These are phyloP conservation scores for Nettapus auritus DNA, from an alignment of 2,113 vertebrate genomes.

Conservation along the genomic window DNA sequence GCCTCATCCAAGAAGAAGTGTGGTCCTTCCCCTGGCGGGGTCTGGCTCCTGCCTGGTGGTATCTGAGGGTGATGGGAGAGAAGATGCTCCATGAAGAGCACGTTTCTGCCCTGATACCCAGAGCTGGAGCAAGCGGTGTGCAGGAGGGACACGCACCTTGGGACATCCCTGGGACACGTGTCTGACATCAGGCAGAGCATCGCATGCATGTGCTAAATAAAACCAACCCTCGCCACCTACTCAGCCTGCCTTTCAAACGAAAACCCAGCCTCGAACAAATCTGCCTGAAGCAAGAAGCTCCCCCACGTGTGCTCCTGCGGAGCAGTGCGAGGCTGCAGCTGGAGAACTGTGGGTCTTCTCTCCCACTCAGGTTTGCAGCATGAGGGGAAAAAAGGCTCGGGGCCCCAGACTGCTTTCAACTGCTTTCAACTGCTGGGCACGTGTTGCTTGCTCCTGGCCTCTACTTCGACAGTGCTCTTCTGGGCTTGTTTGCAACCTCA, in stretches of 20 bases:
- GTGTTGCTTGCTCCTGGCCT: neutral
- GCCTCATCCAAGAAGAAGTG: neutral
- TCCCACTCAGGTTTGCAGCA: neutral
- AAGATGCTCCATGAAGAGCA: neutral
- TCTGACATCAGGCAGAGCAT: neutral
- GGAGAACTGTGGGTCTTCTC: too few relatives aligned
- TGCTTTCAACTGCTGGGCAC: neutral
- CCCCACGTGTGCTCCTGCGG: neutral
- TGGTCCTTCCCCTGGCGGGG: neutral
- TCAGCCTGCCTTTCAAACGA: neutral
- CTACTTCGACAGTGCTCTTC: neutral
- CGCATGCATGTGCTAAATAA: neutral
- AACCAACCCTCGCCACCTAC: neutral
- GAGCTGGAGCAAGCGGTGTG: neutral
- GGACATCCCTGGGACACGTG: neutral
- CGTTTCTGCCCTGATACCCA: neutral
- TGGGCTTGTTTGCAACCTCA: neutral
- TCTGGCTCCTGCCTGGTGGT: neutral
- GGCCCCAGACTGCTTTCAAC: neutral
- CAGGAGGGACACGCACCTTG: neutral
- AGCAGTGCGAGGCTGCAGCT: neutral
- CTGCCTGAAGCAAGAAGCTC: slow-evolving; percentile 6
- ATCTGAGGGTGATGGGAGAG: neutral
- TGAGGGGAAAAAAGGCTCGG: neutral
- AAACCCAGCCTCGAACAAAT: neutral